A percentile compares a stretch with the other conserved stretches of the same genome.
These are phyloP conservation scores for Chionis minor DNA, from an alignment of 2,113 vertebrate species.

Conservation along the genomic window DNA sequence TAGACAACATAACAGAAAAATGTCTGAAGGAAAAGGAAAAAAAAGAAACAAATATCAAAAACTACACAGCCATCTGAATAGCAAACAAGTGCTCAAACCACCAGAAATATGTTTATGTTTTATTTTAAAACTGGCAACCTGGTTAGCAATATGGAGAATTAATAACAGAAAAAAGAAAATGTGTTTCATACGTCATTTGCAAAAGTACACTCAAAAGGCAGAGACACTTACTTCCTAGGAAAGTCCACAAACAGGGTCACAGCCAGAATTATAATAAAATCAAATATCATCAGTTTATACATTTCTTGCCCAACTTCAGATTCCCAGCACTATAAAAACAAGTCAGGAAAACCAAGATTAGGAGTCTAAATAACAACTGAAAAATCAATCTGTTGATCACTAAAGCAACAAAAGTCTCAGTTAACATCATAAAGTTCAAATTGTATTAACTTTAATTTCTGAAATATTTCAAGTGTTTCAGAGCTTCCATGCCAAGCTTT, in stretches of 20 bases:
- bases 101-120: neutral
- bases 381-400: neutral
- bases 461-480: neutral
- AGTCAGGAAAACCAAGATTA: neutral
- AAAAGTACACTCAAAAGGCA: neutral
- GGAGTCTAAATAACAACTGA: neutral
- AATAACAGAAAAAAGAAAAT: neutral
- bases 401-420: neutral
- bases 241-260: slow-evolving; percentile 88
- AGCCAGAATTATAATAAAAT: slow-evolving; percentile 88
- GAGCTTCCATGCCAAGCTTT: neutral
- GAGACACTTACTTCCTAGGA: slow-evolving; percentile 87
- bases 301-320: slow-evolving; percentile 94
- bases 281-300: slow-evolving; percentile 97
- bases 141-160: neutral
- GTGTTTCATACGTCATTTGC: neutral
- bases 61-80: neutral
- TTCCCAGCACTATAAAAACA: slow-evolving; percentile 91
- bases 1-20: neutral
- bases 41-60: neutral
- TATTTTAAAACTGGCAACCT: neutral
- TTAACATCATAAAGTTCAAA: neutral
- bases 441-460: neutral
- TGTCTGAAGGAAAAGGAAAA: neutral
- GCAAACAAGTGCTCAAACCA: neutral